These are phyloP conservation scores for Dryadula phaetusa DNA, from an alignment of 2,888 invertebrate genomes.

Conservation along the genomic window DNA sequence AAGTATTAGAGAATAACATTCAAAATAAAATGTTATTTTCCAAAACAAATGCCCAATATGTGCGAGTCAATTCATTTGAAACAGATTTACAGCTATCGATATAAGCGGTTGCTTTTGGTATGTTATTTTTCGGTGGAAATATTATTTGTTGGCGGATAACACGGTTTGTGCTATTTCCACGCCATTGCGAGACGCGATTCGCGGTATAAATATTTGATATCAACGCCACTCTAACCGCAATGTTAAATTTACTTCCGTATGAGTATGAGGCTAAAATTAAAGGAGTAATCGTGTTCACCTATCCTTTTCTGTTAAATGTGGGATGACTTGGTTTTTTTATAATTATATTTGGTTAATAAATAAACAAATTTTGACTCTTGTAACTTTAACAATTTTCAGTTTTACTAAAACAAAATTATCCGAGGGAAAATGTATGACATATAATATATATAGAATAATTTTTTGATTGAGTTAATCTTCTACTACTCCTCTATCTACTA, in stretches of 20 bases:
- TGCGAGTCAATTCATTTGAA: slow-evolving; percentile 41
- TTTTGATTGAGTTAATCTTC: slow-evolving; percentile 1
- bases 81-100: slow-evolving; percentile 42
- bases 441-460: neutral
- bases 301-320: neutral
- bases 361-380: no score
- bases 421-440: neutral
- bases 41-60: slow-evolving; percentile 37
- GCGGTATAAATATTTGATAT: slow-evolving; percentile 40
- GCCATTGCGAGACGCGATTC: slow-evolving; percentile 34
- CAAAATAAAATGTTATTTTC: slow-evolving; percentile 27
- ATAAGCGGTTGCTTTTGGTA: slow-evolving; percentile 45
- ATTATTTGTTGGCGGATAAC: slow-evolving; percentile 62
- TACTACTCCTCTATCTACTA: no score
- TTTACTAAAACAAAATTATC: neutral
- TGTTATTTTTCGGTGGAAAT: slow-evolving; percentile 58
- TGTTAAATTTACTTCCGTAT: slow-evolving; percentile 20
- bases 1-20: slow-evolving; percentile 15
- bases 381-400: neutral
- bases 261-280: slow-evolving; percentile 12
- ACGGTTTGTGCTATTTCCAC: slow-evolving; percentile 59
- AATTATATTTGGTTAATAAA: no score
- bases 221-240: slow-evolving; percentile 24
- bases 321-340: neutral
- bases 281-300: neutral